Percentiles rank a stretch among this genome's conserved stretches.
phyloP scores from a whole-genome alignment of 2,888 invertebrate species.

The Sinopyrophorus schimmeli region DNA sequence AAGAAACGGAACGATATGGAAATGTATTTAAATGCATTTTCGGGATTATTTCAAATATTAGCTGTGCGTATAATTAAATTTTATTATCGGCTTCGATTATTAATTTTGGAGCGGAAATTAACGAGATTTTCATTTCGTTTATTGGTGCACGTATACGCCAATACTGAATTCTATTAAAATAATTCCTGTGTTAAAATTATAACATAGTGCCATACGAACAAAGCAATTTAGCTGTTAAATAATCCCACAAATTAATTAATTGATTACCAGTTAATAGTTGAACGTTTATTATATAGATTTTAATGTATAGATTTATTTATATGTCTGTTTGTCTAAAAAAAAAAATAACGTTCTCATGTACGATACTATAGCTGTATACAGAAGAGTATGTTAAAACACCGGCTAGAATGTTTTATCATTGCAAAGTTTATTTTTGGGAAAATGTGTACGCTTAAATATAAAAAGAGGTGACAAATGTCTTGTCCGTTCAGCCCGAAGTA shows the following conservation, averaged over 20 bases:
- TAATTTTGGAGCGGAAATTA: no score
- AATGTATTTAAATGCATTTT: no score
- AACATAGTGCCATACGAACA: slow-evolving; percentile 31
- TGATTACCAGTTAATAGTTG: slow-evolving; percentile 5
- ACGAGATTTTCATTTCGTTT: slow-evolving; percentile 5
- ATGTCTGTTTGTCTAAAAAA: slow-evolving; percentile 9
- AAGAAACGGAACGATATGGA: no score
- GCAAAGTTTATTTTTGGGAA: slow-evolving; percentile 18
- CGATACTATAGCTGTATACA: neutral
- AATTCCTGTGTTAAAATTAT: slow-evolving; percentile 36
- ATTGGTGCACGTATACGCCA: neutral
- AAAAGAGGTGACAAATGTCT: slow-evolving; percentile 36
- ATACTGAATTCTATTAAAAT: slow-evolving; percentile 4
- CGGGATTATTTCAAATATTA: no score
- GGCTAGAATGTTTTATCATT: slow-evolving; percentile 25
- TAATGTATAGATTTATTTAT: slow-evolving; percentile 16
- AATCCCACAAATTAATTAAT: slow-evolving; percentile 36
- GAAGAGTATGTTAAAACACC: slow-evolving; percentile 43
- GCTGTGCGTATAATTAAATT: no score
- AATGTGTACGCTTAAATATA: slow-evolving; percentile 20
- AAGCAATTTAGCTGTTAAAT: slow-evolving; percentile 44
- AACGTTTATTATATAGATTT: slow-evolving; percentile 16
- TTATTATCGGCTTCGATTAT: no score
- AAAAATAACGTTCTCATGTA: neutral
- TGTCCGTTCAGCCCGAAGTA: slow-evolving; percentile 44